Base-by-base conservation (phyloP, 2,888 invertebrate species). In the Boloria euphrosyne region DNA sequence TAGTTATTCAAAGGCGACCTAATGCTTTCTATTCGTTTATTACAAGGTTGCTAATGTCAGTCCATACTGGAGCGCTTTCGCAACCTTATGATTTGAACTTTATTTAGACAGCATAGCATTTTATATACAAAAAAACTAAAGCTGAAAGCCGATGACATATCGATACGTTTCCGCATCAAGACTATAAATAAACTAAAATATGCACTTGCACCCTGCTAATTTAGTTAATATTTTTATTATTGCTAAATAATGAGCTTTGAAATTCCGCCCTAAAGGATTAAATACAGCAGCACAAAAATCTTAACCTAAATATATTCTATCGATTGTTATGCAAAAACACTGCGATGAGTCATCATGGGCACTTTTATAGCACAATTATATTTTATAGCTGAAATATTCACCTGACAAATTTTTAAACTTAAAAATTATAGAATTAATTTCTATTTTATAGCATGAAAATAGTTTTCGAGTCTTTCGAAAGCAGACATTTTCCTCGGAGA, bases 271-370 rank as follows among this genome's bases (percentile, higher is more conserved):
- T 82, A 85, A 76, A 72, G 75, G 84, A 82, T 78, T 75, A 81
- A 83, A 87, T 83, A 87, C 85, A 88, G 86, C 83, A 85, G 80
- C 83, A 83, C 82, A 80, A 77, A 87, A 84, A 87, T 90, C 84
- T 90, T 91, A 91, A 92, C 91, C 92, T 91, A 90, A 89, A 90
- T 91, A 86, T 86, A 83, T 85, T 86, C 84, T 85, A 92, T 92
- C 89, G 90, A 92, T 92, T 92, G 89, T 90, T 90, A 89, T 89
- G 90, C 90, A 88, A 90, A 90, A 90, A 90, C 89, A 90, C 86
- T 80, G 74, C 73, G 66, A 83, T 87, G 85, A 86, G 79, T 87
- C 85, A 87, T 82, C 75, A 70, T 80, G 74, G 68, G 75, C 79
- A 83, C 81, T 81, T 78, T 73, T 71, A 72, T 74, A 74, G 72